phyloP scores from a whole-genome alignment of 2,888 invertebrate genomes.

The Chrysolina oricalcia region DNA sequence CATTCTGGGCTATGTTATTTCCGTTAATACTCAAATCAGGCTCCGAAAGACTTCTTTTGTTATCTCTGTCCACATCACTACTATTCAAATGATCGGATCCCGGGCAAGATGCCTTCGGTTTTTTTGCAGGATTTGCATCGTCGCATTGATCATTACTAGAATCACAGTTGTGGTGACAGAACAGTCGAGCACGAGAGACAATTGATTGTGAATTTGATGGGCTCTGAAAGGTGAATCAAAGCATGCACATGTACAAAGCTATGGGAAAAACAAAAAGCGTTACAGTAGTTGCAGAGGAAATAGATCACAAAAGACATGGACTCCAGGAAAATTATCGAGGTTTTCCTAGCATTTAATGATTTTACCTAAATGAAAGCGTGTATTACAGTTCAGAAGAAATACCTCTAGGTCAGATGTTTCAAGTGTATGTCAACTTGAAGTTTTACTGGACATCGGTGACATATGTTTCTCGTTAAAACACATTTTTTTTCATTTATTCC shows the following conservation, averaged over 20 bases:
- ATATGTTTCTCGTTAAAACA: too few relatives aligned
- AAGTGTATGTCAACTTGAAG: too few relatives aligned
- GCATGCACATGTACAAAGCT: conserved; percentile 51
- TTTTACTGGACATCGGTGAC: too few relatives aligned
- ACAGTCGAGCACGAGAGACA: conserved; percentile 64
- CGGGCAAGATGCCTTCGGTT: conserved; percentile 13
- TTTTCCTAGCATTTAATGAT: too few relatives aligned
- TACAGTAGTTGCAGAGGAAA: neutral
- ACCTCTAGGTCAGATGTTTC: too few relatives aligned
- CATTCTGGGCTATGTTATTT: conserved; percentile 39
- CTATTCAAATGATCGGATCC: conserved; percentile 29
- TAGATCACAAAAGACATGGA: neutral
- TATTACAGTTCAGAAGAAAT: too few relatives aligned
- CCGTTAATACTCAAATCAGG: conserved; percentile 62
- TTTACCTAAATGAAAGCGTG: too few relatives aligned
- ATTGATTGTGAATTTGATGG: conserved; percentile 57
- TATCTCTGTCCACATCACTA: conserved; percentile 25
- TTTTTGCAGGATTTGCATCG: conserved; percentile 58
- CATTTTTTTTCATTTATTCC: too few relatives aligned
- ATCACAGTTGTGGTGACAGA: conserved; percentile 69
- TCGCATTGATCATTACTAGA: conserved; percentile 62
- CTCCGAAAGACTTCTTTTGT: conserved; percentile 62
- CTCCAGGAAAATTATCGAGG: too few relatives aligned
- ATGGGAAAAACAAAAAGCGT: conserved; percentile 40
- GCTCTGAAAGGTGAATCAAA: conserved; percentile 58